Base-by-base conservation (phyloP, 2,888 invertebrate species). In the Drosophila recens region DNA sequence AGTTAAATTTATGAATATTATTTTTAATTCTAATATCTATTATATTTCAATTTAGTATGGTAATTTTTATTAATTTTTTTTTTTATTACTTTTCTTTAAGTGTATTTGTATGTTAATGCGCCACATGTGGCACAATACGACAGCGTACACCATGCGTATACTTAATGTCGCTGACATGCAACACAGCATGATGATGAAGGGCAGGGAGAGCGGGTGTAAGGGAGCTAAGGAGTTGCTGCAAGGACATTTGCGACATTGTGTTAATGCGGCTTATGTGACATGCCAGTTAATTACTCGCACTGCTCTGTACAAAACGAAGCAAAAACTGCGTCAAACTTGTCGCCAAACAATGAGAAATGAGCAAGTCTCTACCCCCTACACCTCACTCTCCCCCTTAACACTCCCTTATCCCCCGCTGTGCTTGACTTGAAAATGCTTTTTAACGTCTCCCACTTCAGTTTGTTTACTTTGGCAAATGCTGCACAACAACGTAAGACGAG, bases 261-360 rank as follows among this genome's bases (percentile, higher is more conserved):
- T 90, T 90, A 88, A 89, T 89, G 89, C 89, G 84, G 88, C 81
- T 86, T 83, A 80, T 86, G 88, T 89, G 90, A 90, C 90, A 89
- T 83, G 87, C 71, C 79, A 86, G 86, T 90, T 86, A 86, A 86
- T 89, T 86, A 88, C 80, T 63, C 63, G 45, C 86, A 61, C 70
- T 70, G 80, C 85, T 80, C 75, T 77, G 68, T 71, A 27, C 27
- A 27, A 62, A 64, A 70, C 57, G 20, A 13, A 42, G 34, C 48
- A 70, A 77, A 80, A 80, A 79, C 67, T 79, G 80, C 73, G 74
- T 56, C 77, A 78, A 79, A 66, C 79, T 79, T 59, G 54, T 45
- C 54, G 56, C 57, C 75, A 53, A 68, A 80, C 78, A 80, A 78
- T 80, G 72, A 62, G 66, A 46, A 68, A 58, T 68, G 64, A 57